Conservation (phyloP, 2,888 invertebrate species). For the Hanleya hanleyi region DNA sequence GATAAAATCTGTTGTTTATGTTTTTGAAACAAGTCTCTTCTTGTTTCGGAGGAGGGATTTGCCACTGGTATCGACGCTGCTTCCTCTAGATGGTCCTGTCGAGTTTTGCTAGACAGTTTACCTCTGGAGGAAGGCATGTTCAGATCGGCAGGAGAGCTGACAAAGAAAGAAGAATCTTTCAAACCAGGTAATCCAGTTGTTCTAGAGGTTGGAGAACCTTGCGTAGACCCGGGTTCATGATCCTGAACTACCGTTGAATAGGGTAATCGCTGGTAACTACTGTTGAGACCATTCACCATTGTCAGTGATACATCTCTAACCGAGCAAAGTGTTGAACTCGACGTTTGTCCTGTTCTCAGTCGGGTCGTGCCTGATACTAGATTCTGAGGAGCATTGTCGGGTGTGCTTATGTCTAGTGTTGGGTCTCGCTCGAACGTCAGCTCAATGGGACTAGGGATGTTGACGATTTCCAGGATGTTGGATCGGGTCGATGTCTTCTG, state of each 20-base stretch:
- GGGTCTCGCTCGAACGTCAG: no score
- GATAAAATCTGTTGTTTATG: neutral
- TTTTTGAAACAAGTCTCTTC: neutral
- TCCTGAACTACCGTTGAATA: neutral
- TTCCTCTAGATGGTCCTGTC: neutral
- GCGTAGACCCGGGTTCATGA: no score
- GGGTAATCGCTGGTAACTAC: neutral
- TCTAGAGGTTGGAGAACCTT: no score
- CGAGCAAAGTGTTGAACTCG: neutral
- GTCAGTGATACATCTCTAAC: neutral
- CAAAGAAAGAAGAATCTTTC: no score
- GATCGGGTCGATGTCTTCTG: slow-evolving; percentile 48
- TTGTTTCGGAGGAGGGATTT: neutral
- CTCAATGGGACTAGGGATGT: slow-evolving; percentile 13
- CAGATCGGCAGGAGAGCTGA: neutral
- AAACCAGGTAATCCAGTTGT: no score
- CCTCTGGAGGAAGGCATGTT: neutral
- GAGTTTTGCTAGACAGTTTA: neutral
- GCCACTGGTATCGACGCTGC: neutral
- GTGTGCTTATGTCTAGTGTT: neutral
- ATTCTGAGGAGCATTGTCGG: neutral
- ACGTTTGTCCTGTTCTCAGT: neutral
- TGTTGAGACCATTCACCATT: neutral
- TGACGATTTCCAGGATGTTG: slow-evolving; percentile 39
- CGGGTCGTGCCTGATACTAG: neutral